phyloP scores from a whole-genome alignment of 2,888 invertebrate genomes.

The Drosophila dives region DNA sequence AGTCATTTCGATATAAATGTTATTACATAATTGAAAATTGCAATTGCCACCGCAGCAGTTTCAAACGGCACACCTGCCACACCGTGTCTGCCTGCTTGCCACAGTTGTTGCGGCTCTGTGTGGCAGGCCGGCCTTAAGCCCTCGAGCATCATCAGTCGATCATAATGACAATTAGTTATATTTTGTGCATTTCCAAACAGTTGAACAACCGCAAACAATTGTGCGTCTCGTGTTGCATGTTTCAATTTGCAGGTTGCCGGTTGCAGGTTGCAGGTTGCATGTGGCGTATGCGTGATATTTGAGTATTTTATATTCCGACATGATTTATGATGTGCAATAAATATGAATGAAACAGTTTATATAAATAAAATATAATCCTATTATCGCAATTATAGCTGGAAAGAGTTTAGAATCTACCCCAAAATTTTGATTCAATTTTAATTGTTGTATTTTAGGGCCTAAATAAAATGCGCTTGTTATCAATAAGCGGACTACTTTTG shows the following conservation, averaged over 20 bases:
- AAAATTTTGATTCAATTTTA: neutral
- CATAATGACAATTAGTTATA: slow-evolving; percentile 50
- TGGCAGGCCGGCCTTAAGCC: slow-evolving; percentile 17
- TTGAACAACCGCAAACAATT: slow-evolving; percentile 23
- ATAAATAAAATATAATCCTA: neutral
- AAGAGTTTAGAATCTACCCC: neutral
- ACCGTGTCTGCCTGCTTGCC: slow-evolving; percentile 9
- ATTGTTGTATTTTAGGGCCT: neutral
- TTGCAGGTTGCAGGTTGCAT: slow-evolving; percentile 3
- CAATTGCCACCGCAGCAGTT: slow-evolving; percentile 16
- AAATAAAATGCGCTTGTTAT: neutral
- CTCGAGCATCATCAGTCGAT: slow-evolving; percentile 31
- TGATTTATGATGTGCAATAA: neutral
- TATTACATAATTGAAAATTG: slow-evolving; percentile 66
- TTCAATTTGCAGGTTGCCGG: slow-evolving; percentile 5
- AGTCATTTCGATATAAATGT: slow-evolving; percentile 58
- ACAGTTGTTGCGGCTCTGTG: slow-evolving; percentile 14
- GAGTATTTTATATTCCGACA: neutral
- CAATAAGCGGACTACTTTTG: neutral
- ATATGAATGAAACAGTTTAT: neutral
- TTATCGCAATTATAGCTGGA: neutral
- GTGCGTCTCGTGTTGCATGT: slow-evolving; percentile 12
- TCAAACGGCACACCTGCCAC: neutral
- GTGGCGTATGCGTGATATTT: slow-evolving; percentile 46
- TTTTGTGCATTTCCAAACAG: slow-evolving; percentile 27